phyloP scores from a whole-genome alignment of 2,888 invertebrate species.

The Romanomermis culicivorax region DNA sequence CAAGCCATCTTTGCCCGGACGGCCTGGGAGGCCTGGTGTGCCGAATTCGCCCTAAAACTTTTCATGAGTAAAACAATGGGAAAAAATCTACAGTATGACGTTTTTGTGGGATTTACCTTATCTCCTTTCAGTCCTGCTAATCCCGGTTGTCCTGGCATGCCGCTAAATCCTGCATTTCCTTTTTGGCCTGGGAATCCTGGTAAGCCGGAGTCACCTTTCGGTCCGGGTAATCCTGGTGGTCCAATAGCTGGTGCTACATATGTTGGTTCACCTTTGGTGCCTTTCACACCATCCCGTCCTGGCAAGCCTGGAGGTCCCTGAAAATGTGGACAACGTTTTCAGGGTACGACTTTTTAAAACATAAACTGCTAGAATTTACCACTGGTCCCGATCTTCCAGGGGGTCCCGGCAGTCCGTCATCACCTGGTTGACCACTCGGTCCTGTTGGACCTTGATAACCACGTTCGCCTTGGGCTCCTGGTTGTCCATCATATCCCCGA shows the following conservation, averaged over 20 bases:
- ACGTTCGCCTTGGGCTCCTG: slow-evolving; percentile 21
- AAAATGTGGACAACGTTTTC: too few species aligned
- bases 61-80: too few species aligned
- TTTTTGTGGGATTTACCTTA: too few species aligned
- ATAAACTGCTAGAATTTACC: not conserved
- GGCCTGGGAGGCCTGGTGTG: slow-evolving; percentile 18
- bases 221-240: slow-evolving; percentile 26
- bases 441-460: slow-evolving; percentile 24
- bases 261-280: slow-evolving; percentile 16
- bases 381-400: slow-evolving; percentile 9
- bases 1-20: slow-evolving; percentile 31
- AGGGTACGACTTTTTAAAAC: too few species aligned
- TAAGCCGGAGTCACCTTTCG: slow-evolving; percentile 10
- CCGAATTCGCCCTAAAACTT: slow-evolving; percentile 11
- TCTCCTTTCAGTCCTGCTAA: slow-evolving; percentile 43
- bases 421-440: slow-evolving; percentile 19
- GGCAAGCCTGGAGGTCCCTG: slow-evolving; percentile 10
- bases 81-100: too few species aligned
- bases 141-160: slow-evolving; percentile 26
- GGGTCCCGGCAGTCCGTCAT: slow-evolving; percentile 24
- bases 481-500: slow-evolving; percentile 37
- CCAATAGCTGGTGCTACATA: too few species aligned
- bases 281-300: slow-evolving; percentile 13
- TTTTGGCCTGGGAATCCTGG: slow-evolving; percentile 12
- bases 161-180: slow-evolving; percentile 15